phyloP scores from a whole-genome alignment of 2,888 invertebrate genomes.

The Phyllotreta striolata region DNA sequence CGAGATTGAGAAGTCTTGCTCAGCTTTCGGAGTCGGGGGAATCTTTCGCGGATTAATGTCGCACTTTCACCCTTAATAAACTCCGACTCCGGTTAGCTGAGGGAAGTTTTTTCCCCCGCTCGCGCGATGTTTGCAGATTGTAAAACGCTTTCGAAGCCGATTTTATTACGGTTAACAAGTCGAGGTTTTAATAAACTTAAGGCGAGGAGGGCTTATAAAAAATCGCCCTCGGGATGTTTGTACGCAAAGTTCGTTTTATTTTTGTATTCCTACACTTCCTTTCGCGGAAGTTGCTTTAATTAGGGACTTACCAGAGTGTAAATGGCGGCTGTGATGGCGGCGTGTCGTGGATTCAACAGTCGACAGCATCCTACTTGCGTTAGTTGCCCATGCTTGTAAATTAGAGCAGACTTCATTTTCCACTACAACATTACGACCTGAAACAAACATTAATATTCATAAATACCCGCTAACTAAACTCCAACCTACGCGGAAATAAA shows the following conservation, averaged over 20 bases:
- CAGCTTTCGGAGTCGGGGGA: conserved; percentile 12
- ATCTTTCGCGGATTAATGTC: conserved; percentile 19
- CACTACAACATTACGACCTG: conserved; percentile 49
- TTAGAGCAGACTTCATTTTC: conserved; percentile 64
- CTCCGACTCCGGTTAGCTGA: not conserved
- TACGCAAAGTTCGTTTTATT: too few species aligned
- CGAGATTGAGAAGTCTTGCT: conserved; percentile 10
- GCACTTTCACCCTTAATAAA: conserved; percentile 12
- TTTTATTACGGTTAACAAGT: not conserved
- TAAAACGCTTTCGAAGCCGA: conserved; percentile 2
- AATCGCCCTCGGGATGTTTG: not conserved
- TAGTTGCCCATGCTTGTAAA: conserved; percentile 63
- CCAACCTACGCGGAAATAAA: too few species aligned
- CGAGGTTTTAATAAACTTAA: not conserved
- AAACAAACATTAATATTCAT: conserved; percentile 4
- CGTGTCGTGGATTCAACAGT: conserved; percentile 74
- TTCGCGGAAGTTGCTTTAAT: not conserved
- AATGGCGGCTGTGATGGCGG: conserved; percentile 75
- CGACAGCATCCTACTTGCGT: conserved; percentile 67
- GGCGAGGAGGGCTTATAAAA: not conserved
- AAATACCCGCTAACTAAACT: not conserved
- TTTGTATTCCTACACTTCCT: too few species aligned
- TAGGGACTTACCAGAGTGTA: conserved; percentile 73
- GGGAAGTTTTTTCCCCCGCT: too few species aligned
- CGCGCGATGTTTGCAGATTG: too few species aligned